These are phyloP conservation scores for Nemurella pictetii DNA, from an alignment of 2,888 invertebrate species.

Conservation along the genomic window DNA sequence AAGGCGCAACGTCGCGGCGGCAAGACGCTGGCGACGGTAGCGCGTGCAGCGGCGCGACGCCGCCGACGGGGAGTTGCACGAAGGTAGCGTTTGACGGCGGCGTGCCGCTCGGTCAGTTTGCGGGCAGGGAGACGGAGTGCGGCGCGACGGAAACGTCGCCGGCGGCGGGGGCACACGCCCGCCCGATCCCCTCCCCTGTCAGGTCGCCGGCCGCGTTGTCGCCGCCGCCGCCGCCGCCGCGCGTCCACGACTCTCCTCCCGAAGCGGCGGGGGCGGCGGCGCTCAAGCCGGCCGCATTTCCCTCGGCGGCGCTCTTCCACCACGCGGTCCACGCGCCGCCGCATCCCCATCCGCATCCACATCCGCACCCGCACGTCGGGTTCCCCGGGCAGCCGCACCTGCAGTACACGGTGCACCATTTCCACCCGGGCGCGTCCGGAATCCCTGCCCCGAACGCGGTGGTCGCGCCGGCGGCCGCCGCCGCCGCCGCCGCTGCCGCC, in stretches of 20 bases:
- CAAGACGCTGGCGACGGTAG: neutral
- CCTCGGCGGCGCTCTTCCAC: neutral
- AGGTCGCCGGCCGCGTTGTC: neutral
- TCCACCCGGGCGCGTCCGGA: constrained; percentile 30
- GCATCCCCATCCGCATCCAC: constrained; percentile 16
- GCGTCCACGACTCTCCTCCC: constrained; percentile 47
- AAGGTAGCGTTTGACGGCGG: constrained; percentile 6
- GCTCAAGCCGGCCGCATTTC: neutral
- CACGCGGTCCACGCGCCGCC: constrained; percentile 9
- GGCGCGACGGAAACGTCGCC: neutral
- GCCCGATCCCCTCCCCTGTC: constrained; percentile 7
- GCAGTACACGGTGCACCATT: constrained; percentile 49
- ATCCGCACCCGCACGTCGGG: neutral
- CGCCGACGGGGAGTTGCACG: neutral
- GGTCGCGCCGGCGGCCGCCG: constrained; percentile 37
- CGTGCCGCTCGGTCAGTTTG: neutral
- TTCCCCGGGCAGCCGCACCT: constrained; percentile 37
- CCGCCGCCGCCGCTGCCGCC: constrained; percentile 31
- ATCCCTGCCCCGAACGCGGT: constrained; percentile 40
- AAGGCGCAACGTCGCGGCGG: constrained; percentile 45
- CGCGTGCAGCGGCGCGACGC: neutral
- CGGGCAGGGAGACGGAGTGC: constrained; percentile 11
- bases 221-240: constrained; percentile 46
- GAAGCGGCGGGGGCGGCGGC: constrained; percentile 41
- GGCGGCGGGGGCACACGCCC: neutral